These are phyloP conservation scores for Nannoperca obscura DNA, from an alignment of 2,797 vertebrate species.

Conservation along the genomic window DNA sequence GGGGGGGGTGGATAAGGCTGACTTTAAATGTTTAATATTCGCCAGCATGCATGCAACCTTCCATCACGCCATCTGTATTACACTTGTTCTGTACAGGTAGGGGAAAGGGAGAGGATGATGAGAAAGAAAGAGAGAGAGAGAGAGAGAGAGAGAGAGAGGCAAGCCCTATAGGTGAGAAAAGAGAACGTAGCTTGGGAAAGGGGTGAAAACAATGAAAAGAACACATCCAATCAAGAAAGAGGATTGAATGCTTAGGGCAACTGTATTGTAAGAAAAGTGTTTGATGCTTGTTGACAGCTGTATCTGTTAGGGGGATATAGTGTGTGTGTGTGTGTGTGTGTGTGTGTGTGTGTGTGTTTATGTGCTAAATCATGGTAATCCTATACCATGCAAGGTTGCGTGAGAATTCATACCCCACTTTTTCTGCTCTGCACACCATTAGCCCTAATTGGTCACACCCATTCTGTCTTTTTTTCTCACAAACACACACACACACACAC, in stretches of 20 bases:
- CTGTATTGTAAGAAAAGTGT: constrained; percentile 57
- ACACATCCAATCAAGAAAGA: constrained; percentile 50
- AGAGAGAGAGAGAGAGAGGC: constrained; percentile 1
- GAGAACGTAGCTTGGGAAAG: constrained; percentile 36
- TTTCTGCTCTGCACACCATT: constrained; percentile 69
- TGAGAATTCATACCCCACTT: constrained; percentile 75
- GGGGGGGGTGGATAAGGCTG: constrained; percentile 1
- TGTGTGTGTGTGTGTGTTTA: constrained; percentile 35
- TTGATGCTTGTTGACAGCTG: constrained; percentile 79
- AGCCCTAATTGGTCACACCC: constrained; percentile 69
- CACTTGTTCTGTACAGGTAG: constrained; percentile 35
- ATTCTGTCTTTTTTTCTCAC: constrained; percentile 30
- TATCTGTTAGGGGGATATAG: constrained; percentile 46
- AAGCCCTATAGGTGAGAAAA: constrained; percentile 52
- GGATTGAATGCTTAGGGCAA: constrained; percentile 51
- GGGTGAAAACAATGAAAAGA: constrained; percentile 49
- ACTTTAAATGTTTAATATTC: constrained; percentile 74
- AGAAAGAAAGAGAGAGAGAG: not conserved
- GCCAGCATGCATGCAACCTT: constrained; percentile 55
- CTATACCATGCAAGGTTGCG: constrained; percentile 71
- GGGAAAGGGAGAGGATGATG: constrained; percentile 15
- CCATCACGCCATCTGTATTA: constrained; percentile 60
- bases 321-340: not conserved
- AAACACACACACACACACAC: constrained; percentile 32
- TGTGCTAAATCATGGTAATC: constrained; percentile 45